Evolutionary conservation across 2,888 invertebrate species (phyloP).

Genomic region (Sphaerophoria rueppellii): DNA sequence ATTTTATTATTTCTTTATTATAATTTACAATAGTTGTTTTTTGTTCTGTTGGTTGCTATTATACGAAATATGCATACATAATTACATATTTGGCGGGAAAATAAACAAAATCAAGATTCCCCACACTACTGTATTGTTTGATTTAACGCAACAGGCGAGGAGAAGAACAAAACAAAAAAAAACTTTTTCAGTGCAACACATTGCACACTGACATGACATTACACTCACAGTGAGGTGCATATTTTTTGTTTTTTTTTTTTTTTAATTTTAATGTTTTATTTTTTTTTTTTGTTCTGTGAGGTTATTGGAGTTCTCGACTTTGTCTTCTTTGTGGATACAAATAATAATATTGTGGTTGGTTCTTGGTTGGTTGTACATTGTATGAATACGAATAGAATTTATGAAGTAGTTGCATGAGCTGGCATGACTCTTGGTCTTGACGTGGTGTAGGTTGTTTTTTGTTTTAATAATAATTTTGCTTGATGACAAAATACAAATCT

Average conservation of each 20-base stretch:
- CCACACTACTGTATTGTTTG: slow-evolving; percentile 14
- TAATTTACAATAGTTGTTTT: slow-evolving; percentile 10
- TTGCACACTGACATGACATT: slow-evolving; percentile 1
- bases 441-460: slow-evolving; percentile 5
- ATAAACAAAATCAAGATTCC: slow-evolving; percentile 56
- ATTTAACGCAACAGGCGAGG: slow-evolving; percentile 10
- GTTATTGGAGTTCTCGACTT: slow-evolving; percentile 63
- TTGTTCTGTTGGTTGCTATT: slow-evolving; percentile 19
- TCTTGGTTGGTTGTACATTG: background rate
- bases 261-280: background rate
- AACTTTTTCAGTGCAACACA: background rate
- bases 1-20: slow-evolving; percentile 43
- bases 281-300: slow-evolving; percentile 33
- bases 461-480: background rate
- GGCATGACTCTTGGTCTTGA: slow-evolving; percentile 44
- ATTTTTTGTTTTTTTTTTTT: slow-evolving; percentile 1
- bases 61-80: slow-evolving; percentile 69
- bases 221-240: slow-evolving; percentile 28
- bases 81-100: slow-evolving; percentile 73
- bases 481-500: background rate
- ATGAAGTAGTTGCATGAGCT: slow-evolving; percentile 25
- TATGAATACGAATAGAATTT: background rate
- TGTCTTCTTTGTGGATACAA: slow-evolving; percentile 28
- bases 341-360: background rate
- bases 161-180: background rate